Percentiles rank a stretch among this genome's conserved stretches.
These are phyloP conservation scores for Sussaba pulchella DNA, from an alignment of 2,888 invertebrate species.

Conservation along the genomic window DNA sequence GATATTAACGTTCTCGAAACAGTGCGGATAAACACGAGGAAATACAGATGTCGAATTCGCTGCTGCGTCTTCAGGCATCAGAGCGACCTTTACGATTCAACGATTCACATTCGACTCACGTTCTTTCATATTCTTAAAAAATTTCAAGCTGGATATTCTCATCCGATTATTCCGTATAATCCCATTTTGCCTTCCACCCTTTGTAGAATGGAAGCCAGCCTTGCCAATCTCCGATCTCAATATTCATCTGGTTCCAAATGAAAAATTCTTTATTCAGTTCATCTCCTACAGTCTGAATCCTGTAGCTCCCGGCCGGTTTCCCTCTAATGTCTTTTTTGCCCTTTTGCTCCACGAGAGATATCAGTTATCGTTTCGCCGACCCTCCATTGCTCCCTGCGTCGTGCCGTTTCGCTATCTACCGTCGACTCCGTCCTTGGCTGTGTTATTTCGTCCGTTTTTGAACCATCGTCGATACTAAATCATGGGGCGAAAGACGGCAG, in stretches of 20 bases:
- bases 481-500: constrained; percentile 23
- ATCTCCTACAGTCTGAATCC: background rate
- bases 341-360: background rate
- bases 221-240: constrained; percentile 31
- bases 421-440: background rate
- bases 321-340: background rate
- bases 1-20: background rate
- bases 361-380: background rate
- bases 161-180: constrained; percentile 11
- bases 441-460: constrained; percentile 17
- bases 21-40: background rate
- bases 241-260: constrained; percentile 51
- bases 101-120: constrained; percentile 55
- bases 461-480: constrained; percentile 13
- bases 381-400: background rate
- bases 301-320: constrained; percentile 3
- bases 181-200: constrained; percentile 12
- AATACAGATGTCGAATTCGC: background rate
- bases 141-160: constrained; percentile 19
- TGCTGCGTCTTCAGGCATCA: background rate
- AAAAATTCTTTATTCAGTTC: constrained; percentile 41
- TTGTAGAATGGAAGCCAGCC: constrained; percentile 30
- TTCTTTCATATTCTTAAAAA: constrained; percentile 24
- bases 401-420: background rate
- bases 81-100: constrained; percentile 31